Conservation (phyloP, 2,888 invertebrate species). For the Zhuqinia jingwanae region DNA sequence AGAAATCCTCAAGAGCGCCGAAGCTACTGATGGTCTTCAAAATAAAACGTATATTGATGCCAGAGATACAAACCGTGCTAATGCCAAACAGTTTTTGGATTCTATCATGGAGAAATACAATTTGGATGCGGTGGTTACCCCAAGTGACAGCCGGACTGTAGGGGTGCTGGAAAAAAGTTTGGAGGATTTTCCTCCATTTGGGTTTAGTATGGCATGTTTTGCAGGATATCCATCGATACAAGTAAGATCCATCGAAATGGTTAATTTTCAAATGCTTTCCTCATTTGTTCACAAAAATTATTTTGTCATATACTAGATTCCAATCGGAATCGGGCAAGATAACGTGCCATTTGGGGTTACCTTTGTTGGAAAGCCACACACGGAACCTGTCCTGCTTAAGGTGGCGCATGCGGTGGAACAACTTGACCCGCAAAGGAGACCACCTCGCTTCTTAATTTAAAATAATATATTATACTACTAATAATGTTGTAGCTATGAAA, state of each 20-base stretch:
- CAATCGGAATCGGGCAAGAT: slow-evolving; percentile 49
- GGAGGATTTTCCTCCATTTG: neutral
- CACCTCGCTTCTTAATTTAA: slow-evolving; percentile 35
- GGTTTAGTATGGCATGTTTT: slow-evolving; percentile 23
- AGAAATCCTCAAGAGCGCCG: slow-evolving; percentile 17
- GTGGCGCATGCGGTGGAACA: slow-evolving; percentile 42
- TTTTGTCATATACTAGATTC: too few relatives aligned
- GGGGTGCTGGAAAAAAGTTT: neutral
- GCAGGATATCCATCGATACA: slow-evolving; percentile 61
- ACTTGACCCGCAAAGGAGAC: neutral
- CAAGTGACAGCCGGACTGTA: slow-evolving; percentile 27
- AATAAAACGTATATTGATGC: slow-evolving; percentile 57
- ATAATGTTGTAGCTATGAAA: too few relatives aligned
- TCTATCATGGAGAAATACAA: neutral
- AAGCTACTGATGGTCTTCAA: slow-evolving; percentile 63
- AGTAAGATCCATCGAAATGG: too few relatives aligned
- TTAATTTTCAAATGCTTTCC: too few relatives aligned
- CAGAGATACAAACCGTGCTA: slow-evolving; percentile 5
- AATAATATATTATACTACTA: too few relatives aligned
- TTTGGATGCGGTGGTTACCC: slow-evolving; percentile 48
- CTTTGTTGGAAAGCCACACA: slow-evolving; percentile 50
- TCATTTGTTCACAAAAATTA: too few relatives aligned
- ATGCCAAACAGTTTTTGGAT: slow-evolving; percentile 39
- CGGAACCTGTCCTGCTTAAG: slow-evolving; percentile 53
- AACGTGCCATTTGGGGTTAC: slow-evolving; percentile 66